Evolutionary conservation across 2,113 vertebrate species (phyloP).

Genomic region (Eurystomus gularis): DNA sequence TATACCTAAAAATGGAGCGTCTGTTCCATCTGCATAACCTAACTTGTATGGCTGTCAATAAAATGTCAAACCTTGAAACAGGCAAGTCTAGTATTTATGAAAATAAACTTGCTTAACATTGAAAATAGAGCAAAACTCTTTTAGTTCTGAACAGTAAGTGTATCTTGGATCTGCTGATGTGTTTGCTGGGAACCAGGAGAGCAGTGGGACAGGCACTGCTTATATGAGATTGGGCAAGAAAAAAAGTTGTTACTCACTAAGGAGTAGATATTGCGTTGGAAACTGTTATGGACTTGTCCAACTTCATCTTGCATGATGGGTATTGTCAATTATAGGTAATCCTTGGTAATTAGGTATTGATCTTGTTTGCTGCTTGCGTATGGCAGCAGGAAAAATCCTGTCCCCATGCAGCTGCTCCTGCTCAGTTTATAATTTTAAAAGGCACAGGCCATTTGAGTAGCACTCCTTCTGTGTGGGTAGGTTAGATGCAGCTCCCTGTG

Average conservation of each 20-base stretch:
- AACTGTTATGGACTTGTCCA: neutral
- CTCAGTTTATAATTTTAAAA: neutral
- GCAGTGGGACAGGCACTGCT: neutral
- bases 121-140: neutral
- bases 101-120: neutral
- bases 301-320: neutral
- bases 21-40: conserved; percentile 24
- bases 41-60: conserved; percentile 14
- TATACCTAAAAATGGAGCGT: conserved; percentile 19
- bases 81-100: neutral
- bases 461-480: neutral
- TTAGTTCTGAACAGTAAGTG: neutral
- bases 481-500: neutral
- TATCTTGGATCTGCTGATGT: neutral
- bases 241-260: neutral
- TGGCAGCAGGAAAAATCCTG: neutral
- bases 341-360: neutral
- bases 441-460: neutral
- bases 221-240: neutral
- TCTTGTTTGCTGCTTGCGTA: neutral
- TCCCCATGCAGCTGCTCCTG: neutral
- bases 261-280: neutral
- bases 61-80: neutral
- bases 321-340: neutral
- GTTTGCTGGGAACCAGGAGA: neutral